A percentile compares a stretch with the other conserved stretches of the same genome.
Conservation (phyloP, 2,888 invertebrate genomes). For the Torymus tubicola region DNA sequence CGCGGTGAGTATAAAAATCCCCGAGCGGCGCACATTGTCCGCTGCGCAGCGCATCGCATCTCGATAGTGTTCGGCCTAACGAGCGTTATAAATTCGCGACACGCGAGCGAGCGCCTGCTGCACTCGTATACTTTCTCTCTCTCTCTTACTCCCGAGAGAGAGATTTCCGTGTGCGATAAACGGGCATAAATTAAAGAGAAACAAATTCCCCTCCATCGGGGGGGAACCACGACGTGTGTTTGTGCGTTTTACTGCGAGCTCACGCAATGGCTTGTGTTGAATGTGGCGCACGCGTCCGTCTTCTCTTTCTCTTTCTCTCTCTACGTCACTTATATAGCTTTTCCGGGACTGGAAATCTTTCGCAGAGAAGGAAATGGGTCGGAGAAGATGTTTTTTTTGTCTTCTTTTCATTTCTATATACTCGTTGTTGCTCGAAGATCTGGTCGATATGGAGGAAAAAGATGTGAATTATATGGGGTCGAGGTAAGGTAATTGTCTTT, state of each 20-base stretch:
- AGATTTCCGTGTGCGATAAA: constrained; percentile 56
- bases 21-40: constrained; percentile 36
- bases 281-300: background rate
- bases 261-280: background rate
- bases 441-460: too few species aligned
- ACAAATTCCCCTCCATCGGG: constrained; percentile 56
- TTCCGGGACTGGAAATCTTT: too few species aligned
- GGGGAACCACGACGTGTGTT: constrained; percentile 20
- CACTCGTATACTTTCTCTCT: background rate
- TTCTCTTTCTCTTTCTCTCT: too few species aligned
- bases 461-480: too few species aligned
- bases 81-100: constrained; percentile 58
- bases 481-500: too few species aligned
- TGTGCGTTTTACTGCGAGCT: background rate
- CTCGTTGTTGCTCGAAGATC: too few species aligned
- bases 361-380: too few species aligned
- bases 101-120: constrained; percentile 38
- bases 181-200: constrained; percentile 57
- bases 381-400: too few species aligned
- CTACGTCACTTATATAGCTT: too few species aligned
- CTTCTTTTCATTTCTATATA: too few species aligned
- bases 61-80: constrained; percentile 52
- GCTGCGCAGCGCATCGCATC: constrained; percentile 30
- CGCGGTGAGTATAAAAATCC: constrained; percentile 7
- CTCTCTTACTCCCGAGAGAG: background rate